Percentiles rank a stretch among this genome's conserved stretches.
Conservation (phyloP, 1,140 invertebrate genomes). For the Sinella curviseta region DNA sequence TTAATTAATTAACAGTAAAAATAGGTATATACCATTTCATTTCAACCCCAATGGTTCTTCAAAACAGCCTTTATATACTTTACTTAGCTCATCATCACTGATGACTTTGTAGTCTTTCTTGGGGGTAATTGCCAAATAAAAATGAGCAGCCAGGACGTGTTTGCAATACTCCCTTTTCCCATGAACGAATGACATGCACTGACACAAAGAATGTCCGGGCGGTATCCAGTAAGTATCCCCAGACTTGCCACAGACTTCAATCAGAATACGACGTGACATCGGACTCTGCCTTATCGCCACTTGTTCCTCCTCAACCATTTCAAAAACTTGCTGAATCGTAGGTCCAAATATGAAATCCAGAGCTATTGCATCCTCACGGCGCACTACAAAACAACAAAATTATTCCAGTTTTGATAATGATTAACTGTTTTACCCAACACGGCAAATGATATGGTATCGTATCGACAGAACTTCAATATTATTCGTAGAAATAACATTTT, state of each 20-base stretch:
- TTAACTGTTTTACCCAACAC: too few relatives aligned
- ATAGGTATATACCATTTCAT: too few relatives aligned
- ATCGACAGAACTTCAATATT: too few relatives aligned
- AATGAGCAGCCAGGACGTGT: slow-evolving; percentile 7
- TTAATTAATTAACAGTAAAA: too few relatives aligned
- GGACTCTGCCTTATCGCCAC: neutral
- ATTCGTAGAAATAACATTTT: too few relatives aligned
- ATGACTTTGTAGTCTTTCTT: neutral
- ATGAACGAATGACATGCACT: neutral
- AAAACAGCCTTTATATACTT: too few relatives aligned
- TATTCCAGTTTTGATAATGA: too few relatives aligned
- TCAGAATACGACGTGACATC: neutral
- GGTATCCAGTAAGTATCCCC: neutral
- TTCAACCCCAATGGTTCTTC: too few relatives aligned
- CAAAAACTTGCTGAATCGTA: neutral
- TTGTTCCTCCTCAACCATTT: neutral
- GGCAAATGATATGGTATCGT: too few relatives aligned
- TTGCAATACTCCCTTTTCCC: slow-evolving; percentile 13
- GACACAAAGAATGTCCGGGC: neutral
- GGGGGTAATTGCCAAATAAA: neutral
- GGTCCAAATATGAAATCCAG: neutral
- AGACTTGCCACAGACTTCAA: neutral
- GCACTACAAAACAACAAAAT: neutral
- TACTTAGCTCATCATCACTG: neutral
- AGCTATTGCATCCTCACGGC: neutral